A percentile compares a stretch with the other conserved stretches of the same genome.
These are phyloP conservation scores for Coilia nasus DNA, from an alignment of 2,797 vertebrate species.

Conservation along the genomic window DNA sequence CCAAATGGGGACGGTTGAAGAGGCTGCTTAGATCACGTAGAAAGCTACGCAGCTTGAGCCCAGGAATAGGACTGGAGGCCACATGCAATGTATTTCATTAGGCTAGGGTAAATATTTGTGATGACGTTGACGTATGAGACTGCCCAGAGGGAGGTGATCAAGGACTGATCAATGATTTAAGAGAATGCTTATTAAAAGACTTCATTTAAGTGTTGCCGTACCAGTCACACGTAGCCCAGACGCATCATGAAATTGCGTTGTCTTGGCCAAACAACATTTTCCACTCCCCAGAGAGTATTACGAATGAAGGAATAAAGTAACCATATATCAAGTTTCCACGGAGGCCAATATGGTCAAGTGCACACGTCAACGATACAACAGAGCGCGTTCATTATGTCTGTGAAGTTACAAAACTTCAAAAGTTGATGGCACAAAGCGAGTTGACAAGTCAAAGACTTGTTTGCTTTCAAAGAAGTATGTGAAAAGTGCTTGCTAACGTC, in stretches of 20 bases:
- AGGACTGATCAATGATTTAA: neutral
- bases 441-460: too few species aligned
- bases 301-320: too few species aligned
- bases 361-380: neutral
- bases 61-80: neutral
- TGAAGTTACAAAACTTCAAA: neutral
- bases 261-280: too few species aligned
- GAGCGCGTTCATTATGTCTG: neutral
- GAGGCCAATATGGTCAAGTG: neutral
- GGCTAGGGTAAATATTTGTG: slow-evolving; percentile 13
- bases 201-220: neutral
- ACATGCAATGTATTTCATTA: neutral
- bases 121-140: neutral
- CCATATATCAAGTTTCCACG: neutral
- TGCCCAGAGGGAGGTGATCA: neutral
- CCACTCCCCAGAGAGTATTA: too few species aligned
- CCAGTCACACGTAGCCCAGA: too few species aligned
- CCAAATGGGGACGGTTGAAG: neutral
- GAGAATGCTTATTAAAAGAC: neutral
- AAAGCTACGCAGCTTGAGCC: neutral
- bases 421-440: neutral
- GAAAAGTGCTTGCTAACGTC: too few species aligned
- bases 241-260: too few species aligned
- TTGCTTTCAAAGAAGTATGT: too few species aligned
- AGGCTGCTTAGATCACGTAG: neutral